A percentile compares a stretch with the other conserved stretches of the same genome.
These are phyloP conservation scores for Torymus texanus DNA, from an alignment of 2,888 invertebrate genomes.

Conservation along the genomic window DNA sequence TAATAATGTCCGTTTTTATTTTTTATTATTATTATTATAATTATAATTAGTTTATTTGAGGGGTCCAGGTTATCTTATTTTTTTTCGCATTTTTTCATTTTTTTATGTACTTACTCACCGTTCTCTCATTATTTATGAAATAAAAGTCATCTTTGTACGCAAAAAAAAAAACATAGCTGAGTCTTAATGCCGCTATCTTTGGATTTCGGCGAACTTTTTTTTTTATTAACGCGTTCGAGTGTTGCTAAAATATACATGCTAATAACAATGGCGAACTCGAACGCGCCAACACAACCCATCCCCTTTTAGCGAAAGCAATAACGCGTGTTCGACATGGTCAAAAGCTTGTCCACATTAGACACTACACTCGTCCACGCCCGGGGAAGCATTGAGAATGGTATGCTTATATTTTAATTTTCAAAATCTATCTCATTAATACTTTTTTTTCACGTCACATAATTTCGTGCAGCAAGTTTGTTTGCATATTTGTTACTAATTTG, in stretches of 20 bases:
- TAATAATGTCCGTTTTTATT: slow-evolving; percentile 58
- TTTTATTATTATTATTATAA: neutral
- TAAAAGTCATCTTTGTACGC: slow-evolving; percentile 57
- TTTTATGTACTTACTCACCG: slow-evolving; percentile 64
- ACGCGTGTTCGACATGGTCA: slow-evolving; percentile 37
- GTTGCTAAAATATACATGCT: slow-evolving; percentile 9
- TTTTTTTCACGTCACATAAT: slow-evolving; percentile 29
- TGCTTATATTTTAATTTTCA: slow-evolving; percentile 62
- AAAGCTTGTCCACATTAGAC: slow-evolving; percentile 46
- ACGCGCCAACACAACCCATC: slow-evolving; percentile 36
- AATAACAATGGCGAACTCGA: slow-evolving; percentile 39
- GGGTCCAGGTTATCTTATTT: slow-evolving; percentile 64
- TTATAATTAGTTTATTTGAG: slow-evolving; percentile 37
- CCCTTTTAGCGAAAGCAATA: slow-evolving; percentile 40
- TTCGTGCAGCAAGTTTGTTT: slow-evolving; percentile 45
- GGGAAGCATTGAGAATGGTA: slow-evolving; percentile 72
- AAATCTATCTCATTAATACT: slow-evolving; percentile 52
- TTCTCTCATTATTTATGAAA: slow-evolving; percentile 65
- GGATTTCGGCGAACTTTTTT: slow-evolving; percentile 47
- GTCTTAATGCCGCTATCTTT: slow-evolving; percentile 43
- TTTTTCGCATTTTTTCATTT: slow-evolving; percentile 45
- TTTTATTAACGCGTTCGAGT: slow-evolving; percentile 52
- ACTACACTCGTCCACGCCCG: slow-evolving; percentile 69
- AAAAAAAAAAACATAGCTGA: slow-evolving; percentile 32
- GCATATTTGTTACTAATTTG: slow-evolving; percentile 45